Percentiles rank a stretch among this genome's conserved stretches.
These are phyloP conservation scores for Neomonachus schauinslandi DNA, from an alignment of 2,113 vertebrate genomes.

Conservation along the genomic window DNA sequence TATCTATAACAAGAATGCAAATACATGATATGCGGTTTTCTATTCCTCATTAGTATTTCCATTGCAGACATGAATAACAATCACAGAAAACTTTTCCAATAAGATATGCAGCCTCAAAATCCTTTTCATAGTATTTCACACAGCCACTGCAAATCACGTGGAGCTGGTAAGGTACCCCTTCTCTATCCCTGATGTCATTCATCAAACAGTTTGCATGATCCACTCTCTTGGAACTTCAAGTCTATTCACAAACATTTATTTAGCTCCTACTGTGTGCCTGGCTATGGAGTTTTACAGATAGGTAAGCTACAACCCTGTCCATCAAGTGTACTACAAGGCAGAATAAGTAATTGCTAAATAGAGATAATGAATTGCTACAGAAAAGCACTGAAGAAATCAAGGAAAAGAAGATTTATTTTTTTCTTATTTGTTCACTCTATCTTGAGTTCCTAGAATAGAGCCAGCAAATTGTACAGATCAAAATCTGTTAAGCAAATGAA, in stretches of 20 bases:
- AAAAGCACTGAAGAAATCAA: neutral
- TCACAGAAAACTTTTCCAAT: slow-evolving; percentile 13
- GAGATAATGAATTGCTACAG: neutral
- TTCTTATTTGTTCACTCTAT: neutral
- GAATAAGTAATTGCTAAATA: slow-evolving; percentile 1
- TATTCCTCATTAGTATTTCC: neutral
- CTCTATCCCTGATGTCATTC: neutral
- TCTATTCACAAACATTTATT: neutral
- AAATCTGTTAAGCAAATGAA: neutral
- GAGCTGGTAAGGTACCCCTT: neutral
- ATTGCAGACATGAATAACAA: slow-evolving; percentile 27
- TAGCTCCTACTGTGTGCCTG: neutral
- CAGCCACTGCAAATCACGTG: neutral
- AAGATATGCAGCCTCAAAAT: neutral
- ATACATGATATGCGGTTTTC: neutral
- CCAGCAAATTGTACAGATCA: neutral
- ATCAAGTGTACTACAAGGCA: neutral
- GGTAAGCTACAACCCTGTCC: neutral
- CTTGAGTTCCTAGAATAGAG: neutral
- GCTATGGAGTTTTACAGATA: neutral
- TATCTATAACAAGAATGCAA: neutral
- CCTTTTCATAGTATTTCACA: neutral
- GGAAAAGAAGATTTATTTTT: neutral
- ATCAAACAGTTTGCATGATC: neutral
- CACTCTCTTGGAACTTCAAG: neutral